phyloP scores from a whole-genome alignment of 2,888 invertebrate genomes.

The Phytoseiulus persimilis region DNA sequence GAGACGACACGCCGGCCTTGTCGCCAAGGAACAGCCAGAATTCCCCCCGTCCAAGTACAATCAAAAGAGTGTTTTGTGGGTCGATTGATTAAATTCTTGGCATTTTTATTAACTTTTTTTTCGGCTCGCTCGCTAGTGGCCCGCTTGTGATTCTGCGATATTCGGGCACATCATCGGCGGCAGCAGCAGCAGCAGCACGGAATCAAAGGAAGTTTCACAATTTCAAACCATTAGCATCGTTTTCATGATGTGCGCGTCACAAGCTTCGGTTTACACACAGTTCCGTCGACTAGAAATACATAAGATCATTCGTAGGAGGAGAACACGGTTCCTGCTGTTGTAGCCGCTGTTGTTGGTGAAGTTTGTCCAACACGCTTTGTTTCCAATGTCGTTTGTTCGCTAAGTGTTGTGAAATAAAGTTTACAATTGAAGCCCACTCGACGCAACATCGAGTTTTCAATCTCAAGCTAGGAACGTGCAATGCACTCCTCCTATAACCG shows the following conservation, averaged over 20 bases:
- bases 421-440: not conserved
- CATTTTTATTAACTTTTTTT: slow-evolving; percentile 5
- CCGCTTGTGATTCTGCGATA: not conserved
- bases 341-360: not conserved
- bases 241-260: not conserved
- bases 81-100: not conserved
- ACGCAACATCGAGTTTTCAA: not conserved
- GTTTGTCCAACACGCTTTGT: not conserved
- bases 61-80: not conserved
- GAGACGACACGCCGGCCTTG: not conserved
- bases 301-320: not conserved
- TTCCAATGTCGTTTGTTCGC: not conserved
- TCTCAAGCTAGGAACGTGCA: not conserved
- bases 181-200: not conserved
- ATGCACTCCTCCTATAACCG: too few relatives aligned
- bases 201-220: not conserved
- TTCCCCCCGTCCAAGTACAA: not conserved
- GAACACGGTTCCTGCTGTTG: not conserved
- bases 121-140: not conserved
- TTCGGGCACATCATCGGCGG: not conserved
- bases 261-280: not conserved
- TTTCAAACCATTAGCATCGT: not conserved
- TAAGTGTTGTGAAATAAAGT: not conserved
- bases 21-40: not conserved
- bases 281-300: not conserved